phyloP scores from a whole-genome alignment of 2,888 invertebrate genomes.

The Drosophila basisetae region DNA sequence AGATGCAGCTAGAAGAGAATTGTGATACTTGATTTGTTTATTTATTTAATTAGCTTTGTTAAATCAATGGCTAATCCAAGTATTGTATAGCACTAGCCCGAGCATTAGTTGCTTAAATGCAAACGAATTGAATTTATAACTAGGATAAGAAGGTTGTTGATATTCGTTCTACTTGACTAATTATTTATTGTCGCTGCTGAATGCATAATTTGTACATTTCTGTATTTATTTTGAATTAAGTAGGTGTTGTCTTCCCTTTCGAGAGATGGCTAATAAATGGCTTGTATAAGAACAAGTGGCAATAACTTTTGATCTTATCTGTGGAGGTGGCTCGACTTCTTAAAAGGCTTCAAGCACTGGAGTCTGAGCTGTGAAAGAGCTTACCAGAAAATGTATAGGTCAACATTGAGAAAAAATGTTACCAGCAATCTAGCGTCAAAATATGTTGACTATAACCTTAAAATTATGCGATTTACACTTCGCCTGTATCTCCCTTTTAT shows the following conservation, averaged over 20 bases:
- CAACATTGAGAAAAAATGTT: background rate
- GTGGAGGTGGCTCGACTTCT: background rate
- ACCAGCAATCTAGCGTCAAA: background rate
- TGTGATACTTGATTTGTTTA: background rate
- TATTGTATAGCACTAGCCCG: background rate
- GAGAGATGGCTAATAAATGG: background rate
- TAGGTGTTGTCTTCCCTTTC: background rate
- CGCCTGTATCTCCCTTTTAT: no score
- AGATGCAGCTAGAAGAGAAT: background rate
- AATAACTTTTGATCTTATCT: background rate
- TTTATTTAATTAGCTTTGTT: background rate
- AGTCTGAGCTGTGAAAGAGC: no score
- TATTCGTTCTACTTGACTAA: background rate
- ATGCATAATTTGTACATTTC: background rate
- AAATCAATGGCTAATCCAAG: background rate
- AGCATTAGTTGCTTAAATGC: background rate
- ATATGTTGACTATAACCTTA: background rate
- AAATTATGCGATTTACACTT: background rate
- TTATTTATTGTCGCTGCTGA: background rate
- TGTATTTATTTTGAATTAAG: background rate
- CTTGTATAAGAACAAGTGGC: fast-evolving
- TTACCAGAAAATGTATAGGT: background rate
- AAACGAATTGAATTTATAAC: background rate
- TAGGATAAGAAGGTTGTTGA: background rate
- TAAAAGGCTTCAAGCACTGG: fast-evolving